A percentile compares a stretch with the other conserved stretches of the same genome.
These are phyloP conservation scores for Drosophila demipolita DNA, from an alignment of 2,888 invertebrate genomes.

Conservation along the genomic window DNA sequence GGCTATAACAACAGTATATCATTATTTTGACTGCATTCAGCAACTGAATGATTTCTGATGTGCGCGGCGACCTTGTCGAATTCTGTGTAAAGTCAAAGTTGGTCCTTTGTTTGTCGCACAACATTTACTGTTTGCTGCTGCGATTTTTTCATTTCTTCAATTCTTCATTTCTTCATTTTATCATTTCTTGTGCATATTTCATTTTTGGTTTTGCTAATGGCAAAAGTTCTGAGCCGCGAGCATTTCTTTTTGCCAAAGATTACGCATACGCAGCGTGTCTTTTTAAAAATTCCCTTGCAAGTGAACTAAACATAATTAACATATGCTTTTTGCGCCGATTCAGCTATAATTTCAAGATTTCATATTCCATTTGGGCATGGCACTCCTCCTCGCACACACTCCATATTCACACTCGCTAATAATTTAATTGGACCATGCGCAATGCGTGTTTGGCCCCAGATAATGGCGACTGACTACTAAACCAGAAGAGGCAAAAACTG, in stretches of 20 bases:
- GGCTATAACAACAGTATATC: constrained; percentile 25
- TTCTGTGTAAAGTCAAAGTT: constrained; percentile 28
- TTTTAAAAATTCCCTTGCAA: constrained; percentile 72
- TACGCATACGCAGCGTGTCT: constrained; percentile 52
- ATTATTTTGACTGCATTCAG: constrained; percentile 33
- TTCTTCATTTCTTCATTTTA: too few relatives aligned
- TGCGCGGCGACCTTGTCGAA: constrained; percentile 51
- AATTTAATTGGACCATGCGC: constrained; percentile 78
- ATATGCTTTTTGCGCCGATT: constrained; percentile 67
- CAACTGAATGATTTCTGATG: constrained; percentile 38
- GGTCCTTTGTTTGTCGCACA: constrained; percentile 28
- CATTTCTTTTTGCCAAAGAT: constrained; percentile 23
- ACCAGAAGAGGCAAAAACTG: constrained; percentile 39
- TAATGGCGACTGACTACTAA: constrained; percentile 31
- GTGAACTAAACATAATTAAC: constrained; percentile 67
- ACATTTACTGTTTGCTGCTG: constrained; percentile 44
- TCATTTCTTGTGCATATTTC: constrained; percentile 59
- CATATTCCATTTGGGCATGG: constrained; percentile 63
- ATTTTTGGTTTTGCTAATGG: constrained; percentile 37
- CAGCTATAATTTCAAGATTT: constrained; percentile 57
- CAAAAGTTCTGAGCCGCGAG: constrained; percentile 20
- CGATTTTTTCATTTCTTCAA: constrained; percentile 39
- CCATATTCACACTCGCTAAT: constrained; percentile 43
- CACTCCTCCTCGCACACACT: background rate
- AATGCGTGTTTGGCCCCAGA: constrained; percentile 58